Base-by-base conservation (phyloP, 2,797 vertebrate species). In the Thripadectes ignobilis region DNA sequence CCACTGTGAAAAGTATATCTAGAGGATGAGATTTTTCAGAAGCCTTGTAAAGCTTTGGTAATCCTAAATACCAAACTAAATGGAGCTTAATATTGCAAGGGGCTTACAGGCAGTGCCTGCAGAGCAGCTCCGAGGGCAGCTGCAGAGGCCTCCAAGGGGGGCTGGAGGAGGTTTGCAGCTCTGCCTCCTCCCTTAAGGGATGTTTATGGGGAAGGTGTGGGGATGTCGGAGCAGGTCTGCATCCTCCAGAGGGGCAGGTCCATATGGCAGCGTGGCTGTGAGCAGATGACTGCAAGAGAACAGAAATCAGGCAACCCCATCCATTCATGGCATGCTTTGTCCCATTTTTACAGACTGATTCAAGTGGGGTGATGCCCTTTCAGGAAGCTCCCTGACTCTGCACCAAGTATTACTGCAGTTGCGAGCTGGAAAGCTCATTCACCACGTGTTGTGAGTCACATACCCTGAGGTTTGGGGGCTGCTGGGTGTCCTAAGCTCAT, bases 141-240 rank as follows among this genome's bases (percentile, higher is more conserved):
- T 49, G 45, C 14, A 45, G 84, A 68, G 62, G 19, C 19, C 36
- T 46, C 7, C 2, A 15, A 16, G 52, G 32, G 3, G 43, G 16
- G 6, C 32, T 45, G 38, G 49, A 39, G n/a, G 29, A 23, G 52
- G 20, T 11, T 36, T 36, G 36, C 8, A 43, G 3, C 36, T 3
- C 14, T 11, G 24, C 34, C 51, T 52, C 18, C 52, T 73, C 17
- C 1, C 34, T 15, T 30, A 6, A 0, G 20, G 29, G 19, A 5
- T 11, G 16, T 34, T 73, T 23, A 7, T 22, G 69, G 29, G 24
- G 74, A n/a, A 55, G 39, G 19, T 15, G 21, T 22, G 39, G 66
- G 39, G 65, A 36, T 36, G 65, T 27, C 12, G 3, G 24, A 71
- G 68, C 52, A 62, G 63, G 24, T 67, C 54, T 39, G 49, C 19